These are phyloP conservation scores for Trachelus tabidus DNA, from an alignment of 2,888 invertebrate species.

Conservation along the genomic window DNA sequence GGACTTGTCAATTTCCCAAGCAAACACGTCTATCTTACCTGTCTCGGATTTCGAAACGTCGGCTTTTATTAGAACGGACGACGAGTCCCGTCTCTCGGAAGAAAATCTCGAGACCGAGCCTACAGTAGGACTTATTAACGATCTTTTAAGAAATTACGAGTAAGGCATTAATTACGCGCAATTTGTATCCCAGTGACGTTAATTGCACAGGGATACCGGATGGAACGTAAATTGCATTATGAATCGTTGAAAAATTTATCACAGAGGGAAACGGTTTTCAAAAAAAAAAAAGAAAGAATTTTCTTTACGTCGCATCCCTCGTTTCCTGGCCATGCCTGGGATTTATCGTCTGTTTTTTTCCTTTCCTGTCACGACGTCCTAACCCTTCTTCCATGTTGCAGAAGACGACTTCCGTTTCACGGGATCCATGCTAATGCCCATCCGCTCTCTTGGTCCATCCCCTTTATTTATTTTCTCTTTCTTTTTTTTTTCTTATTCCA, in stretches of 20 bases:
- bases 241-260: neutral
- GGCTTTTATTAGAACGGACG: neutral
- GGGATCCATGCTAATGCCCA: conserved; percentile 1
- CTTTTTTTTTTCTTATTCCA: neutral
- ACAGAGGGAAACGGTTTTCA: neutral
- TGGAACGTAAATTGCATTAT: neutral
- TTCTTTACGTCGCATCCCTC: neutral
- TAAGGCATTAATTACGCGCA: neutral
- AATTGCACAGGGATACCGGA: neutral
- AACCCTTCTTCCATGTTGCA: conserved; percentile 5
- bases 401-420: conserved; percentile 8
- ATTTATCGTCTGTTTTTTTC: neutral
- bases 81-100: neutral
- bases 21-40: conserved; percentile 5
- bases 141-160: neutral
- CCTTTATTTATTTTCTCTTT: neutral
- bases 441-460: neutral
- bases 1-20: conserved; percentile 18
- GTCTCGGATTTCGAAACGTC: neutral
- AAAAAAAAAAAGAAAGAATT: neutral
- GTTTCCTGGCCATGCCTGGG: neutral
- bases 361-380: conserved; percentile 17
- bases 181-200: neutral
- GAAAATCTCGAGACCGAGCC: neutral
- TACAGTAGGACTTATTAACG: neutral